A percentile compares a stretch with the other conserved stretches of the same genome.
Evolutionary conservation across 2,888 invertebrate genomes (phyloP).

Genomic region (Ellobium chinense): DNA sequence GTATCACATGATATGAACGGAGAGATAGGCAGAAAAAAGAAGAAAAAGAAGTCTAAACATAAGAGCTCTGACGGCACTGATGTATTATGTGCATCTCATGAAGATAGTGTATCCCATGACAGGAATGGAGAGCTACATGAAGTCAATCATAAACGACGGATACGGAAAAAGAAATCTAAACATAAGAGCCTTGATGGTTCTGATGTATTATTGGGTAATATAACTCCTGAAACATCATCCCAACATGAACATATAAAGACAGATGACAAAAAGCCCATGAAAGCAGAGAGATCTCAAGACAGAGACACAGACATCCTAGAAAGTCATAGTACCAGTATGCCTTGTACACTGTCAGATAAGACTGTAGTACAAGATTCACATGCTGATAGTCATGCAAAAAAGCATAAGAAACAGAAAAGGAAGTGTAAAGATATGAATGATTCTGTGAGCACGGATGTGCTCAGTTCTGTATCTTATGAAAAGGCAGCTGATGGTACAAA

Average conservation of each 20-base stretch:
- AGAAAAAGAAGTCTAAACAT: background rate
- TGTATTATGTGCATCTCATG: background rate
- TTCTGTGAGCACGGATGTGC: background rate
- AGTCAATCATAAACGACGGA: no score
- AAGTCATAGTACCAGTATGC: background rate
- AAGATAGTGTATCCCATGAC: background rate
- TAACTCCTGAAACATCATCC: no score
- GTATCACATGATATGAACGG: no score
- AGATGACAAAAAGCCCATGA: no score
- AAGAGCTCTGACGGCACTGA: background rate
- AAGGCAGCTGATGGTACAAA: no score
- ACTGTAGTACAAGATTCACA: background rate
- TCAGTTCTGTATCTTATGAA: background rate
- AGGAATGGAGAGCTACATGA: background rate
- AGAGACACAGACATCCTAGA: background rate
- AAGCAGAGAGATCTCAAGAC: no score
- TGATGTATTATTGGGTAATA: background rate
- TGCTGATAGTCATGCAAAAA: background rate
- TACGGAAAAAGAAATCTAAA: background rate
- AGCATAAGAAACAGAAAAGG: background rate
- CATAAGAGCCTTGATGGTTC: background rate
- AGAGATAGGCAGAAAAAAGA: background rate
- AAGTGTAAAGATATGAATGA: background rate
- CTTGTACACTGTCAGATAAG: background rate
- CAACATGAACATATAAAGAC: no score